phyloP scores from a whole-genome alignment of 2,113 vertebrate species.

The Aix galericulata region DNA sequence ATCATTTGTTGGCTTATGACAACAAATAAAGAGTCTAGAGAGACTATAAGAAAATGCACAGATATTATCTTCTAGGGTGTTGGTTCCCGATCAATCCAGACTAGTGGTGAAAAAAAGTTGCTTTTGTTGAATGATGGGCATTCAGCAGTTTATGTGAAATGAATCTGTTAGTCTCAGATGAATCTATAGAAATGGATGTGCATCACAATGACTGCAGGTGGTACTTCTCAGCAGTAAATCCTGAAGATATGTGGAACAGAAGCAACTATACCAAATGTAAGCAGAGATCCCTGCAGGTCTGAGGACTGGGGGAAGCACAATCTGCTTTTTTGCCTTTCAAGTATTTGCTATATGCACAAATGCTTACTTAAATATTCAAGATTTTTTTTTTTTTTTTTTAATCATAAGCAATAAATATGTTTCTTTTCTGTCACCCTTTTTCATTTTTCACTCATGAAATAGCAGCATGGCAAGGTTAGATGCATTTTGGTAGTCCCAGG shows the following conservation, averaged over 20 bases:
- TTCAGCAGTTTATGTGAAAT: background rate
- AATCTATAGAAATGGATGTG: background rate
- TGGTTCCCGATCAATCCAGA: background rate
- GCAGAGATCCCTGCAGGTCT: background rate
- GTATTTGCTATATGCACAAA: background rate
- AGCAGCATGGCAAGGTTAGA: background rate
- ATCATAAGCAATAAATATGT: background rate
- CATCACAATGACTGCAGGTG: background rate
- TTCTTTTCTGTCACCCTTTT: background rate
- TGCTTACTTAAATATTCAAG: background rate
- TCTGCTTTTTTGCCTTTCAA: background rate
- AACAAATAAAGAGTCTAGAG: background rate
- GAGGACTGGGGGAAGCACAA: background rate
- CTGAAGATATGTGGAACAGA: background rate
- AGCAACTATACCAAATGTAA: background rate
- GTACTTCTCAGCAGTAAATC: background rate
- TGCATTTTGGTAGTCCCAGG: background rate
- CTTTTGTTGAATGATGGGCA: background rate
- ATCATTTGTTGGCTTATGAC: background rate
- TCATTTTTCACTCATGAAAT: background rate
- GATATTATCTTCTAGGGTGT: background rate
- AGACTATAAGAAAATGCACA: background rate
- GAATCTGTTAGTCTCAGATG: background rate
- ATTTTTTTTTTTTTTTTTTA: background rate
- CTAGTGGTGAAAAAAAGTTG: background rate